A percentile compares a stretch with the other conserved stretches of the same genome.
Evolutionary conservation across 1,140 invertebrate species (phyloP).

Genomic region (Temnothorax curvispinosus): DNA sequence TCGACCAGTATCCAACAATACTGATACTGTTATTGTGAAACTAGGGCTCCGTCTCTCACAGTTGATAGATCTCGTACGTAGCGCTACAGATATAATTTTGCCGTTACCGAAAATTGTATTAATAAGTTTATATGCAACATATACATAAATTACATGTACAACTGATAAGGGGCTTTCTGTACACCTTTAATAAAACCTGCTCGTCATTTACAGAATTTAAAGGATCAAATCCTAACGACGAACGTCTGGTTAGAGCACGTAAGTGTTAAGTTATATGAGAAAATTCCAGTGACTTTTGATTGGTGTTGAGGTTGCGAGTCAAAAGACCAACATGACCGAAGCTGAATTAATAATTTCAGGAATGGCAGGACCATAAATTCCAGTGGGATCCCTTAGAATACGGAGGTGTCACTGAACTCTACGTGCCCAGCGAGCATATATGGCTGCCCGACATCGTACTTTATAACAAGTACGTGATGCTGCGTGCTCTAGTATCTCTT

Average conservation of each 20-base stretch:
- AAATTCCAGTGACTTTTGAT: background rate
- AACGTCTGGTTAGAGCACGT: conserved; percentile 98
- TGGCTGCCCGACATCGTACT: conserved; percentile 98
- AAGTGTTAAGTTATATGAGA: conserved; percentile 84
- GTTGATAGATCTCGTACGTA: conserved; percentile 96
- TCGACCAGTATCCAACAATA: conserved; percentile 96
- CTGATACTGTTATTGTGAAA: conserved; percentile 96
- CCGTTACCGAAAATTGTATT: background rate
- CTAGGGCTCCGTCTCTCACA: conserved; percentile 96
- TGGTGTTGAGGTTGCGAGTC: background rate
- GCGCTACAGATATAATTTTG: background rate
- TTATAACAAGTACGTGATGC: conserved; percentile 96
- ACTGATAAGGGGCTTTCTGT: background rate
- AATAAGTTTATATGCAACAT: background rate
- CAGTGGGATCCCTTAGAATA: conserved; percentile 98
- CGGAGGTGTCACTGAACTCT: conserved; percentile 96
- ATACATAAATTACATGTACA: background rate
- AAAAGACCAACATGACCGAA: background rate
- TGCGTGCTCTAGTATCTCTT: background rate
- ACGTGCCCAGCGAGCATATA: conserved; percentile 96
- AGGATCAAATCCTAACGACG: conserved; percentile 98
- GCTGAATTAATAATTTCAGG: conserved; percentile 86
- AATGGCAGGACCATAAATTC: conserved; percentile 99
- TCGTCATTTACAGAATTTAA: conserved; percentile 92
- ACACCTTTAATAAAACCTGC: background rate